Percentiles rank a stretch among this genome's conserved stretches.
Evolutionary conservation across 2,888 invertebrate genomes (phyloP).

Genomic region (Watsonalla binaria): DNA sequence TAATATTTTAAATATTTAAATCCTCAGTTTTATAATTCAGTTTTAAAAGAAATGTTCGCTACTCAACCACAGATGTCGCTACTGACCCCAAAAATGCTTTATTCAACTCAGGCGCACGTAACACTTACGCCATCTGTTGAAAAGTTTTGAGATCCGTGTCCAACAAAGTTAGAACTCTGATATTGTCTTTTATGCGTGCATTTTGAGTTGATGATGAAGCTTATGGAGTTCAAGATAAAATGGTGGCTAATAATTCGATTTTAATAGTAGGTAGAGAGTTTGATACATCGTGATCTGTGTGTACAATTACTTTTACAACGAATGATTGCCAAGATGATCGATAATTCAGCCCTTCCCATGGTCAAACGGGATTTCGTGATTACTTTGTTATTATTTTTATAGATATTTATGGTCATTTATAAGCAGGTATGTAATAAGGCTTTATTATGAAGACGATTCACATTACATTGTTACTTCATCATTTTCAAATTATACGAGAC

Average conservation of each 20-base stretch:
- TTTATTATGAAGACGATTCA: not conserved
- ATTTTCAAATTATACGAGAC: too few relatives aligned
- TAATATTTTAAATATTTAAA: too few relatives aligned
- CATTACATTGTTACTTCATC: too few relatives aligned
- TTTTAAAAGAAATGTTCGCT: constrained; percentile 18
- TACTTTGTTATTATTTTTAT: constrained; percentile 1
- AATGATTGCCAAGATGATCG: constrained; percentile 59
- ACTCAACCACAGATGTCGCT: constrained; percentile 59
- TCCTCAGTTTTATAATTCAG: not conserved
- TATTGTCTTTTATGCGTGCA: constrained; percentile 11
- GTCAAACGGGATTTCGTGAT: constrained; percentile 15
- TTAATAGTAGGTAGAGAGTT: constrained; percentile 53
- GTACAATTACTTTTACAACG: constrained; percentile 57
- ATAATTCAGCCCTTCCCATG: constrained; percentile 39
- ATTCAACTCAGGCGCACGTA: constrained; percentile 40
- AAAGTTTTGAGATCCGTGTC: constrained; percentile 5
- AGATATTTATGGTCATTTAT: constrained; percentile 4
- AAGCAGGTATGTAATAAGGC: not conserved
- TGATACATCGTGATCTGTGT: constrained; percentile 49
- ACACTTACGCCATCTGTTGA: constrained; percentile 32
- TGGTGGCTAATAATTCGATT: constrained; percentile 59
- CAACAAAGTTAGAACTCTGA: constrained; percentile 32
- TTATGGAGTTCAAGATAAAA: constrained; percentile 18
- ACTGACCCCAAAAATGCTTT: constrained; percentile 15
- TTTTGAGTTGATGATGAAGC: not conserved